These are phyloP conservation scores for Molothrus ater DNA, from an alignment of 2,797 vertebrate genomes.

Conservation along the genomic window DNA sequence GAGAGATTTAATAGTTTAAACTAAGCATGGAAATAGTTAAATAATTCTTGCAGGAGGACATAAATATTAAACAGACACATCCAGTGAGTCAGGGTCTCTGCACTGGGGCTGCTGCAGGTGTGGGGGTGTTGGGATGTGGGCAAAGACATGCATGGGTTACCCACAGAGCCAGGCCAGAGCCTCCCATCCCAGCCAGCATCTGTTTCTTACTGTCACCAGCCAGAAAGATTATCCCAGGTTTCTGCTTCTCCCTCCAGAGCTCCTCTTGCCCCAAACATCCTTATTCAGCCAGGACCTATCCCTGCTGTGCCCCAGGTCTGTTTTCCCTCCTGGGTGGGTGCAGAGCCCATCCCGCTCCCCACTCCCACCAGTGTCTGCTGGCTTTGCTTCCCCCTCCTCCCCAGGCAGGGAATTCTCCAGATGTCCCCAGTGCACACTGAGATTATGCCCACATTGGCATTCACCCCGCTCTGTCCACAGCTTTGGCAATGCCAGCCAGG, in stretches of 20 bases:
- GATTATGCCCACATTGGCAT: neutral
- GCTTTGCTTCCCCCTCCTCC: neutral
- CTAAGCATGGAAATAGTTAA: neutral
- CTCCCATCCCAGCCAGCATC: rapidly evolving
- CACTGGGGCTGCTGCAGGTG: neutral
- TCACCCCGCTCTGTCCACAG: neutral
- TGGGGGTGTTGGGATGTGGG: neutral
- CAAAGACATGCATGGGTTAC: neutral
- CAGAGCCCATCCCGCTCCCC: neutral
- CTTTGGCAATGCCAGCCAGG: neutral
- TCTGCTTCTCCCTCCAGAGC: neutral
- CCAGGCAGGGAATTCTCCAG: neutral
- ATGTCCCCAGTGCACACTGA: neutral
- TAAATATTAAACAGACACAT: neutral
- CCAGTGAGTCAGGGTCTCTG: neutral
- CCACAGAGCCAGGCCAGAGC: neutral
- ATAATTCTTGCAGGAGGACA: neutral
- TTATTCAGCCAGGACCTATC: neutral
- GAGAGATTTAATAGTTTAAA: neutral
- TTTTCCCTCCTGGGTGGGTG: neutral
- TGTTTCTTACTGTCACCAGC: neutral
- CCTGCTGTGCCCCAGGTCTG: neutral
- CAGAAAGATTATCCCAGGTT: neutral
- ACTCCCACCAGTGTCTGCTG: neutral
- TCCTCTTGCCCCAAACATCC: neutral